Evolutionary conservation across 2,113 vertebrate genomes (phyloP), one percentile per base, ranked within the genome.

Genomic region (Mus pahari): DNA sequence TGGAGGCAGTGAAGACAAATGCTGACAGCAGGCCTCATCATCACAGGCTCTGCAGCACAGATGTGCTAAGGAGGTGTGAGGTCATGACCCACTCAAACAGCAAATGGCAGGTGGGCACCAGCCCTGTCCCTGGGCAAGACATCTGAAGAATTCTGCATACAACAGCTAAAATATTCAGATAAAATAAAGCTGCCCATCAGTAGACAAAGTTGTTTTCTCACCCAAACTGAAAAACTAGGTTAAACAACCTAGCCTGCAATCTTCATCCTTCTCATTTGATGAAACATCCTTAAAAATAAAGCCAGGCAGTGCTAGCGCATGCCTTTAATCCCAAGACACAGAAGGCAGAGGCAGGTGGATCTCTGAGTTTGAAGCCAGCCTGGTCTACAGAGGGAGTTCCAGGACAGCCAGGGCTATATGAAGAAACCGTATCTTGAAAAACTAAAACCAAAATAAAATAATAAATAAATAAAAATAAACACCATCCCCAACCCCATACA

Each of bases 211-310:
- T 58, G 55, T 36, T 42, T 88, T 89, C 68, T 58, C n/a, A 74
- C 26, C 24, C 39, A 12, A 73, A 82, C 0, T 58, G 48, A 58
- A 90, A 48, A 13, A 50, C 62, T 4, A 13, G 66, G 50, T 17
- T 31, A 68, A n/a, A 22, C 0, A 17, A 55, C 12, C 33, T 11
- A 94, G 91, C 97, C 89, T 91, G 97, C 66, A 79, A 79, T 28
- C 55, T 53, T 64, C 20, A 31, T 3, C 48, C 93, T 79, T 90
- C 39, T 66, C 36, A 81, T n/a, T 19, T 6, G 12, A 86, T 60
- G 81, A 90, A 73, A 58, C 11, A 19, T 4, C 53, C 33, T 62
- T n/a, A 82, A n/a, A 74, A n/a, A 71, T 26, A 50, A n/a, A 92
- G 12, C 31, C 12, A 33, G 17, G 31, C 14, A 1, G 20, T 53